phyloP scores from a whole-genome alignment of 53 echinoderm and acorn worm genomes.

The Holothuria scabra region DNA sequence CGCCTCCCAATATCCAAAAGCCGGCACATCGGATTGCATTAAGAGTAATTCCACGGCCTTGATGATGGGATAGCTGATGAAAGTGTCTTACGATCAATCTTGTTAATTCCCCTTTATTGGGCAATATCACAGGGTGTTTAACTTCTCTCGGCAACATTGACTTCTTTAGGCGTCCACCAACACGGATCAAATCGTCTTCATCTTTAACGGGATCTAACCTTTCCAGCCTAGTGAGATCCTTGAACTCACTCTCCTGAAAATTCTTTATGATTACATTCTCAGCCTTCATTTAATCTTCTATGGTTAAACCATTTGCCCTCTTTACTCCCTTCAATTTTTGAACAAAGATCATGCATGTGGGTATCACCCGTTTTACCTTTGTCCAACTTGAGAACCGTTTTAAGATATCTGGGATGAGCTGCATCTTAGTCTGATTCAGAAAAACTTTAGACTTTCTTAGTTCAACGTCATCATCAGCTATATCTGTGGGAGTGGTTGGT shows the following conservation, averaged over 20 bases:
- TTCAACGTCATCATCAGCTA: no score
- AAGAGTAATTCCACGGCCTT: slow-evolving; percentile 51
- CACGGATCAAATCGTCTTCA: no score
- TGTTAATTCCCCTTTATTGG: no score
- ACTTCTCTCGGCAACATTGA: background rate
- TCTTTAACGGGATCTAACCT: slow-evolving; percentile 36
- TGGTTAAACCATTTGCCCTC: background rate
- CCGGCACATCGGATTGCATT: slow-evolving; percentile 39
- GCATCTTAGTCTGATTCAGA: no score
- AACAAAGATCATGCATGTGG: slow-evolving; percentile 17
- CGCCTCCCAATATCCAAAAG: background rate
- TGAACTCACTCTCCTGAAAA: slow-evolving; percentile 26
- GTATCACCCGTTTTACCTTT: slow-evolving; percentile 36
- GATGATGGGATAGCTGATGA: no score
- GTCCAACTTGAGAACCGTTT: slow-evolving; percentile 13
- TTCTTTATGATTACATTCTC: slow-evolving; percentile 36
- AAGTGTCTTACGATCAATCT: no score
- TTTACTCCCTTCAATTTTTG: background rate
- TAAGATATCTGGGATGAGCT: background rate
- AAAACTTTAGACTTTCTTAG: background rate
- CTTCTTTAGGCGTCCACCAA: background rate
- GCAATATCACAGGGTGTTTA: no score
- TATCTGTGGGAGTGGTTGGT: background rate
- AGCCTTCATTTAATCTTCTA: slow-evolving; percentile 28
- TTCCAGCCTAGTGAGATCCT: slow-evolving; percentile 34